Conservation (phyloP, 2,797 vertebrate genomes). For the Coreius guichenoti region DNA sequence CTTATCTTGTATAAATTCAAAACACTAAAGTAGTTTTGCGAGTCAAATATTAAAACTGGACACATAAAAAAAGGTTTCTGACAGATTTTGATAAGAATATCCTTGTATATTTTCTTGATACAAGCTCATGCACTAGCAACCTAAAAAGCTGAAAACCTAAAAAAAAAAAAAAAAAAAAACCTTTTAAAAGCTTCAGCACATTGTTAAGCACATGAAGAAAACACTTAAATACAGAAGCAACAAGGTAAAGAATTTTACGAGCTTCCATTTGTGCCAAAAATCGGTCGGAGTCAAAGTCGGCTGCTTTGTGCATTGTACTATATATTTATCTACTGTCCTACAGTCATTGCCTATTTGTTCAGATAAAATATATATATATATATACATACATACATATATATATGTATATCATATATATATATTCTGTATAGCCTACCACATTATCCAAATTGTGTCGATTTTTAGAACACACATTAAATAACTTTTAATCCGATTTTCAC, state of each 20-base stretch:
- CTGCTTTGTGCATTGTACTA: neutral
- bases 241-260: neutral
- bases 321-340: constrained; percentile 1
- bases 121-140: neutral
- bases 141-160: neutral
- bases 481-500: no score
- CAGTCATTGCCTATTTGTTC: neutral
- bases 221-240: neutral
- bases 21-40: neutral
- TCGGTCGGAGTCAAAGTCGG: no score
- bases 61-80: neutral
- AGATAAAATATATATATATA: neutral
- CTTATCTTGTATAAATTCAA: neutral
- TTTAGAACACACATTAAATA: neutral
- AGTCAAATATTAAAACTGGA: neutral
- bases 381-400: no score
- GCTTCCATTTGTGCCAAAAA: neutral
- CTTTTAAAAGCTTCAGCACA: neutral
- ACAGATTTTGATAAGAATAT: neutral
- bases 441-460: neutral
- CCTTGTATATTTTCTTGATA: neutral
- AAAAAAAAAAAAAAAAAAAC: neutral
- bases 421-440: no score
- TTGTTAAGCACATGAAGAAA: neutral
- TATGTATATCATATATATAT: no score